Conservation (phyloP, 2,888 invertebrate species). For the Nudaria mundana region DNA sequence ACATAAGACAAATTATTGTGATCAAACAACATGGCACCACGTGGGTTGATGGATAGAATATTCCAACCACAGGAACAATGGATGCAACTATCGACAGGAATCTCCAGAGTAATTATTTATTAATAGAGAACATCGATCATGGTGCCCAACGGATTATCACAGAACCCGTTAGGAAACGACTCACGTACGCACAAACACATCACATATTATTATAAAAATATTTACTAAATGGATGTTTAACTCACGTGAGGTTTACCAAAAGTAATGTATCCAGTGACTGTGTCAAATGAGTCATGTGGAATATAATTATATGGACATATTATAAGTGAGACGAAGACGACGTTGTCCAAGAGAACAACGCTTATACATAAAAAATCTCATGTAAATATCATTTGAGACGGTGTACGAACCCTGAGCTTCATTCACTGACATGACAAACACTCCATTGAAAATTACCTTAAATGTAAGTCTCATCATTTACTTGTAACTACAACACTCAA, state of each 20-base stretch:
- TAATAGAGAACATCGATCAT: conserved; percentile 65
- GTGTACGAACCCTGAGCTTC: conserved; percentile 17
- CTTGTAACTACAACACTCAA: conserved; percentile 33
- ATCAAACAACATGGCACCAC: conserved; percentile 68
- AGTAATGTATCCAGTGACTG: conserved; percentile 6
- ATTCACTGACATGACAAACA: conserved; percentile 7
- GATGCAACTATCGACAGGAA: conserved; percentile 59
- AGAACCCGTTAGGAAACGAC: conserved; percentile 5
- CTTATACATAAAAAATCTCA: conserved; percentile 39
- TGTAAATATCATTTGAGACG: conserved; percentile 46
- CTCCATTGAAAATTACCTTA: conserved; percentile 9
- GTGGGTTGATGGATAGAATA: conserved; percentile 69
- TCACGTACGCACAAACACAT: neutral
- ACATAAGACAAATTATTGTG: conserved; percentile 67
- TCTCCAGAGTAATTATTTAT: conserved; percentile 73
- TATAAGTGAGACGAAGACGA: conserved; percentile 32
- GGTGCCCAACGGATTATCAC: conserved; percentile 34
- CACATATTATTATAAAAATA: no score
- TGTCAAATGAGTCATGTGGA: conserved; percentile 14
- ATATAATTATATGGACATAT: conserved; percentile 17
- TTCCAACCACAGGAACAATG: conserved; percentile 64
- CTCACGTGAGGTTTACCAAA: conserved; percentile 2
- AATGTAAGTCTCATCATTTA: conserved; percentile 23
- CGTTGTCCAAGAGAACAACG: conserved; percentile 28
- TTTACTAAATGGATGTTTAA: neutral